These are phyloP conservation scores for Heliocidaris tuberculata DNA, from an alignment of 35 echinoderm and acorn worm genomes.

Conservation along the genomic window DNA sequence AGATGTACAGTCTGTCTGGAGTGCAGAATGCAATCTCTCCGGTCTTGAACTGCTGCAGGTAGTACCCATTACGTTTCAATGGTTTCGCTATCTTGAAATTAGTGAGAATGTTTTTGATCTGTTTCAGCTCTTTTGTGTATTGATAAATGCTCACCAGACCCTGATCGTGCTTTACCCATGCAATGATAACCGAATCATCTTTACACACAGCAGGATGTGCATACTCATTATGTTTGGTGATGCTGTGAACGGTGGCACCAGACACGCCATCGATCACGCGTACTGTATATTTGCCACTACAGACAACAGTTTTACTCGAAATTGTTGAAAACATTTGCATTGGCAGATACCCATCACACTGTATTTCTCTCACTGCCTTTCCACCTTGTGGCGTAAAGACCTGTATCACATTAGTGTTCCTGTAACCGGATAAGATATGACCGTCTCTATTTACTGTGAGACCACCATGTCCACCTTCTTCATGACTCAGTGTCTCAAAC, in stretches of 20 bases:
- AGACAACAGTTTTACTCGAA: neutral
- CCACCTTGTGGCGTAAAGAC: neutral
- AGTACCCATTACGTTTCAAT: neutral
- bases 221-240: neutral
- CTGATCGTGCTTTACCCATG: neutral
- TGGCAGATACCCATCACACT: neutral
- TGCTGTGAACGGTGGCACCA: neutral
- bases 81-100: neutral
- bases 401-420: neutral
- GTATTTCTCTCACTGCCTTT: neutral
- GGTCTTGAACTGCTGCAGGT: neutral
- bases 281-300: neutral
- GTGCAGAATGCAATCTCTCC: conserved; percentile 35
- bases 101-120: neutral
- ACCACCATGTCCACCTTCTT: neutral
- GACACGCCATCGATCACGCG: neutral
- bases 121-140: neutral
- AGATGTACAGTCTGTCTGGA: neutral
- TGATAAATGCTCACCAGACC: neutral
- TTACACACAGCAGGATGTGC: neutral
- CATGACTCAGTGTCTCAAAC: conserved; percentile 19
- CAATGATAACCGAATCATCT: neutral
- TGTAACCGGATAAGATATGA: neutral
- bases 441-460: neutral
- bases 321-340: neutral